These are phyloP conservation scores for Drosophila mercatorum DNA, from an alignment of 2,888 invertebrate genomes.

Conservation along the genomic window DNA sequence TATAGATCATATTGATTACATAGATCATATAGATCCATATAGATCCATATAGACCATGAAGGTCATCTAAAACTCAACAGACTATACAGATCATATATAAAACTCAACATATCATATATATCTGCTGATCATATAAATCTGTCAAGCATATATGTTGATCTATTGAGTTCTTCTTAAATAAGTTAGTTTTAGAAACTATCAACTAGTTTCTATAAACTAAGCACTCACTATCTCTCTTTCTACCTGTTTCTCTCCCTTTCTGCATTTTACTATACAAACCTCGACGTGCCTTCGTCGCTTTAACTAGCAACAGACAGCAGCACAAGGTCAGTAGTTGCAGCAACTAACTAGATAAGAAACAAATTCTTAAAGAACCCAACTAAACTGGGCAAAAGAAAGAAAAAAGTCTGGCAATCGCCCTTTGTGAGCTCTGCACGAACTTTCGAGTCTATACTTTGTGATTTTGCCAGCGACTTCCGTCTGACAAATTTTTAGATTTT, in stretches of 20 bases:
- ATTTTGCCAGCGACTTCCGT: conserved; percentile 48
- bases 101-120: too few relatives aligned
- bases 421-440: conserved; percentile 30
- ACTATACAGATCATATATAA: too few relatives aligned
- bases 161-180: too few relatives aligned
- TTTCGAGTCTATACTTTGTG: not conserved
- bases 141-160: too few relatives aligned
- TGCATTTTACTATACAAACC: not conserved
- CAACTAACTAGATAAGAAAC: conserved; percentile 22
- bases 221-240: not conserved
- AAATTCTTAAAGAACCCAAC: conserved; percentile 5
- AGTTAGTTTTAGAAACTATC: too few relatives aligned
- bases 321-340: conserved; percentile 28
- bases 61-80: too few relatives aligned
- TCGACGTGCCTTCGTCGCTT: not conserved
- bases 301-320: not conserved
- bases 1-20: too few relatives aligned
- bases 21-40: too few relatives aligned
- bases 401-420: conserved; percentile 8
- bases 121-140: too few relatives aligned
- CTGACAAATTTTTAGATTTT: conserved; percentile 55
- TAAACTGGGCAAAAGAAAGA: not conserved
- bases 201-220: too few relatives aligned
- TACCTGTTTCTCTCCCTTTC: not conserved
- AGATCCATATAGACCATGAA: too few relatives aligned